Conservation (phyloP, 2,888 invertebrate species). For the Cheilosia impressa region DNA sequence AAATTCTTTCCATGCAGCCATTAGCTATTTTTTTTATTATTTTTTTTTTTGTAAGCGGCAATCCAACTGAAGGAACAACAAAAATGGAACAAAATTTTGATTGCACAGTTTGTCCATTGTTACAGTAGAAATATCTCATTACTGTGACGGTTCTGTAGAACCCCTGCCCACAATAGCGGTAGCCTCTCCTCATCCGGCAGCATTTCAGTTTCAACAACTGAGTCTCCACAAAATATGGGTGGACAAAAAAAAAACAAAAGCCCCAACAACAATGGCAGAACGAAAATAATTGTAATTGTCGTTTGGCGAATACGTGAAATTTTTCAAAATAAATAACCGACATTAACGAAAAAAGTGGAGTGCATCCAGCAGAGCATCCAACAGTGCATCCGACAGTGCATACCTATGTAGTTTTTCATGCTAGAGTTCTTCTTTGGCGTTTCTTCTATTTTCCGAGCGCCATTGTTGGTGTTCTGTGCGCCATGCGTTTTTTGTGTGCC, state of each 20-base stretch:
- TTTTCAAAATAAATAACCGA: slow-evolving; percentile 66
- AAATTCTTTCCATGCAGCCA: too few relatives aligned
- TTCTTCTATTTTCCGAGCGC: slow-evolving; percentile 24
- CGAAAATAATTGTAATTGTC: slow-evolving; percentile 69
- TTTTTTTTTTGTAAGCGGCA: too few relatives aligned
- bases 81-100: slow-evolving; percentile 39
- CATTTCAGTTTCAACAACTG: background rate
- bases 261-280: slow-evolving; percentile 47
- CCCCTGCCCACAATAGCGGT: slow-evolving; percentile 19
- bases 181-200: slow-evolving; percentile 25
- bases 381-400: slow-evolving; percentile 52
- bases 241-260: slow-evolving; percentile 15
- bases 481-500: slow-evolving; percentile 13
- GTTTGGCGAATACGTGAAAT: slow-evolving; percentile 66
- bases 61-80: background rate
- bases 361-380: slow-evolving; percentile 51
- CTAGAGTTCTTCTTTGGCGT: slow-evolving; percentile 38
- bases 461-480: slow-evolving; percentile 26
- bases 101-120: slow-evolving; percentile 25
- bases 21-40: too few relatives aligned
- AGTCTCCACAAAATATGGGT: background rate
- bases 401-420: slow-evolving; percentile 52
- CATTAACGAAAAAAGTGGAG: slow-evolving; percentile 67
- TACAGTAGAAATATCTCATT: slow-evolving; percentile 38
- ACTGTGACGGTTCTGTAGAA: slow-evolving; percentile 5